Evolutionary conservation across 2,113 vertebrate genomes (phyloP), one percentile per base, ranked within the genome.

Genomic region (Cyanoderma ruficeps): DNA sequence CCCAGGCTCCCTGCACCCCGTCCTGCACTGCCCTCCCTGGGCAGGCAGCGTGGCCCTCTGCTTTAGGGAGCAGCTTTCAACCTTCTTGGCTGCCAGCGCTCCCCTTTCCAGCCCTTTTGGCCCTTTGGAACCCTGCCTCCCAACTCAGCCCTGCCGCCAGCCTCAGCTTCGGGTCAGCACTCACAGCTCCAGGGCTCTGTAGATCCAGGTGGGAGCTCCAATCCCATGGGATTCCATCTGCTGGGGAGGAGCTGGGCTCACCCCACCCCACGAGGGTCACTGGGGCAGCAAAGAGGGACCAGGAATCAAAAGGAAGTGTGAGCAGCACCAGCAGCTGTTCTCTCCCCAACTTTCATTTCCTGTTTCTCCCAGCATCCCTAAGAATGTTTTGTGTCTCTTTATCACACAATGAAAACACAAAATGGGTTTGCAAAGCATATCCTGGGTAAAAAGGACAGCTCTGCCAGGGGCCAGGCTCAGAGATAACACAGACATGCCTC

Each of bases 11-110:
- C 28, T 81, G 33, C 37, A 33, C 4, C n/a, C n/a, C 39, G 25
- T 69, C 59, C 20, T 15, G 15, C 69, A 65, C 18, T 19, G 60
- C 31, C 46, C 37, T 30, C 25, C 71, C 15, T 0, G 3, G 24
- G n/a, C 42, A 63, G 30, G 8, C 13, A 42, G 1, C 13, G 0
- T 3, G 1, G 18, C 8, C 31, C 4, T 7, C 21, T 57, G 20
- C 6, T n/a, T 33, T 50, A 49, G 28, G 64, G 68, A 89, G 19
- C 53, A 63, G 37, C 42, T 93, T 65, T 42, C 42, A 52, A 33
- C 8, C 2, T 86, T 64, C 80, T 31, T 42, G 25, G 3, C 47
- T 75, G 46, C 65, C 35, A 67, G 49, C 50, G 25, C 42, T 10
- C 14, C 21, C 25, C 14, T 72, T 35, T 18, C 7, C 50, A 56